Base-by-base conservation (phyloP, 2,797 vertebrate genomes). In the Poecilia picta region DNA sequence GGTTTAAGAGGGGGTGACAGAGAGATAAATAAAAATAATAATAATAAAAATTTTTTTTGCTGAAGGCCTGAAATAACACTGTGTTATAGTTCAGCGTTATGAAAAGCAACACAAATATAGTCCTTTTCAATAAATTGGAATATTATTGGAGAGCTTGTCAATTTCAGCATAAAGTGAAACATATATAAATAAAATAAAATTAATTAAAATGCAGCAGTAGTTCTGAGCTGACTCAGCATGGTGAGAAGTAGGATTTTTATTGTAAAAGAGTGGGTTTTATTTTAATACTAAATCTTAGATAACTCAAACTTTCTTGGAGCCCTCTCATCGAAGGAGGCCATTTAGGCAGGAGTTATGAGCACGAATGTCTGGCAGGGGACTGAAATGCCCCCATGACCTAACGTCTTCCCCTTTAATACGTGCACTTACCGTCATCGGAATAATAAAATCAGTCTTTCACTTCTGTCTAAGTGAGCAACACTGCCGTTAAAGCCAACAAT, bases 261-360 rank as follows among this genome's bases (percentile, higher is more conserved):
- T 68, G 36, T 25, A 1, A 68, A 71, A 45, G 23, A 71, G 68
- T 45, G 59, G 5, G 12, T 70, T 70, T 43, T 45, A 45, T n/a
- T n/a, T n/a, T 70, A 45, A 12, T 15, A 25, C 25, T 12, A 25
- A n/a, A 71, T 45, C 41, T 8, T 53, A 23, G 28, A 16, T 53
- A 3, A 33, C 1, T 68, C 41, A 23, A 59, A n/a, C 70, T 85
- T 20, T 76, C 43, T 57, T 28, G 15, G 49, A 55, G 68, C 16
- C 18, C 4, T 28, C 33, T 73, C 28, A 25, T 49, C 45, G n/a
- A 78, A 78, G 10, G 2, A 71, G 39, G 76, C 33, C 62, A 51
- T n/a, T 36, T 70, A 85, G 64, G 36, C 79, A 78, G 51, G 59
- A 20, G 51, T 83, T 83, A 85, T 79, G 87, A 82, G 86, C 81